Percentiles rank a stretch among this genome's conserved stretches.
These are phyloP conservation scores for Oscheius sp. DNA, from an alignment of 2,888 invertebrate genomes.

Conservation along the genomic window DNA sequence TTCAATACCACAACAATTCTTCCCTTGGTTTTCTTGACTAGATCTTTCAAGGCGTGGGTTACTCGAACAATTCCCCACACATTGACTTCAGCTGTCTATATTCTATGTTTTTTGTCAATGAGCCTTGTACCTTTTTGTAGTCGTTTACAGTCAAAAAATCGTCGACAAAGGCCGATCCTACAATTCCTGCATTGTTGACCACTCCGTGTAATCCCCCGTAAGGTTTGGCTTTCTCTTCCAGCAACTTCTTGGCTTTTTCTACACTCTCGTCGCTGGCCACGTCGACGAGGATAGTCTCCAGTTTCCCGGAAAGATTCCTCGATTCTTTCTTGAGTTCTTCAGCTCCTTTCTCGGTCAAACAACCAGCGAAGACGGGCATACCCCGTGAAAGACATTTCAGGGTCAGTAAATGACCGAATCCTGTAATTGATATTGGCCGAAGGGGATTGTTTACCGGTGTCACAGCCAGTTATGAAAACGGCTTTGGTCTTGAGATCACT, in stretches of 20 bases:
- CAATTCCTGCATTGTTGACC: slow-evolving; percentile 72
- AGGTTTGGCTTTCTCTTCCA: slow-evolving; percentile 45
- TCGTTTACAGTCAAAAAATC: slow-evolving; percentile 73
- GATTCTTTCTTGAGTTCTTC: slow-evolving; percentile 42
- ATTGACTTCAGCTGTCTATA: slow-evolving; percentile 64
- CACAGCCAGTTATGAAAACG: slow-evolving; percentile 65
- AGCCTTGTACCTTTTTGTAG: slow-evolving; percentile 66
- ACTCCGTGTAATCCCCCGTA: slow-evolving; percentile 63
- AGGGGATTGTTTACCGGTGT: slow-evolving; percentile 44
- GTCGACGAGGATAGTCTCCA: slow-evolving; percentile 65
- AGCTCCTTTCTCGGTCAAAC: slow-evolving; percentile 56
- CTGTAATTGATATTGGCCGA: too few species aligned
- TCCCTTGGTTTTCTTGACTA: slow-evolving; percentile 71
- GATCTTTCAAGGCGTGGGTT: slow-evolving; percentile 64
- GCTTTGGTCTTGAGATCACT: slow-evolving; percentile 46
- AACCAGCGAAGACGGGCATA: slow-evolving; percentile 67
- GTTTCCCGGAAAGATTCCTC: slow-evolving; percentile 34
- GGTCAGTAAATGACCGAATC: slow-evolving; percentile 63
- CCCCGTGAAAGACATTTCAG: slow-evolving; percentile 56
- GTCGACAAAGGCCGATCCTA: slow-evolving; percentile 64
- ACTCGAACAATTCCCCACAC: slow-evolving; percentile 72
- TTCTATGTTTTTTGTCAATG: background rate
- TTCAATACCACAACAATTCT: slow-evolving; percentile 75
- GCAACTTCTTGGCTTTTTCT: slow-evolving; percentile 44
- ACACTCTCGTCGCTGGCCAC: slow-evolving; percentile 66